Percentiles rank a stretch among this genome's conserved stretches.
phyloP scores from a whole-genome alignment of 1,140 invertebrate species.

The Drosophila eugracilis region DNA sequence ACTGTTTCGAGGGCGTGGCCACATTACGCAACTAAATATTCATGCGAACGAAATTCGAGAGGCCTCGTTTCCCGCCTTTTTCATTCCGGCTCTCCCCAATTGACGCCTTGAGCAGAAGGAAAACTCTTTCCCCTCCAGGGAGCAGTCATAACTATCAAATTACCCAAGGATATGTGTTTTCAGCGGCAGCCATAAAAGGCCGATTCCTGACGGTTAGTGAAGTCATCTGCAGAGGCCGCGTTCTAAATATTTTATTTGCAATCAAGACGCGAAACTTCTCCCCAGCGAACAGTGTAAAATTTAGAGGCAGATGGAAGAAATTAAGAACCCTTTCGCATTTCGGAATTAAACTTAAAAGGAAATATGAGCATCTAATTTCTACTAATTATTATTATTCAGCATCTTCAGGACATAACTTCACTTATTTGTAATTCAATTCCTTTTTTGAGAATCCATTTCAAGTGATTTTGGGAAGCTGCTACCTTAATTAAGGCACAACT shows the following conservation, averaged over 20 bases:
- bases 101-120: conserved; percentile 22
- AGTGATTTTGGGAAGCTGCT: too few species aligned
- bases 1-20: conserved; percentile 47
- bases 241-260: conserved; percentile 79
- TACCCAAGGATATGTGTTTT: conserved; percentile 64
- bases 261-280: conserved; percentile 72
- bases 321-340: too few species aligned
- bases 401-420: too few species aligned
- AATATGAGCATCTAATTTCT: too few species aligned
- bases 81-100: conserved; percentile 6
- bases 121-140: neutral
- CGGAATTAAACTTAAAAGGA: too few species aligned
- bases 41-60: conserved; percentile 61
- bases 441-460: too few species aligned
- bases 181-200: conserved; percentile 49
- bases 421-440: too few species aligned
- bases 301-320: conserved; percentile 44
- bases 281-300: conserved; percentile 42
- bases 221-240: neutral
- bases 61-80: conserved; percentile 7
- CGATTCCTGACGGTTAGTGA: conserved; percentile 1
- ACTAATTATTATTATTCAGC: too few species aligned
- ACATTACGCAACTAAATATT: conserved; percentile 81
- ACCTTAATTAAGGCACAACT: too few species aligned
- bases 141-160: conserved; percentile 72